phyloP scores from a whole-genome alignment of 1,140 invertebrate species.

The Rhyacophila brunnea region DNA sequence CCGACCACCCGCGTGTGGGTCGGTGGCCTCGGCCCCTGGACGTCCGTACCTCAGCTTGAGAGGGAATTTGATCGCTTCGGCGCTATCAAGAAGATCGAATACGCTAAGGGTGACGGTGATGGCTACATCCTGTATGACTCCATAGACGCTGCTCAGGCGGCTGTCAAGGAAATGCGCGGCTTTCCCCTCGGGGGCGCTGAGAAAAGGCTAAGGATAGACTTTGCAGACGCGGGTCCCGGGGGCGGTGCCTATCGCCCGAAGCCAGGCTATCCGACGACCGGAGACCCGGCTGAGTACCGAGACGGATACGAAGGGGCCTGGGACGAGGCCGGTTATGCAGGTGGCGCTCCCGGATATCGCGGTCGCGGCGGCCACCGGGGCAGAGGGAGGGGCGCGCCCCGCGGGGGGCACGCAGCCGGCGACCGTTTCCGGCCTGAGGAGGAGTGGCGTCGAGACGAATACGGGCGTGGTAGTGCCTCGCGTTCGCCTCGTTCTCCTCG shows the following conservation, averaged over 20 bases:
- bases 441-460: conserved; percentile 64
- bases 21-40: conserved; percentile 94
- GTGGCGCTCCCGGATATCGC: conserved; percentile 50
- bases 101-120: conserved; percentile 88
- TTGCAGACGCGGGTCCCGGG: conserved; percentile 82
- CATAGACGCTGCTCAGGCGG: conserved; percentile 93
- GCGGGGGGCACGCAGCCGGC: conserved; percentile 56
- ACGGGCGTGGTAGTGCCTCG: conserved; percentile 61
- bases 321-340: conserved; percentile 57
- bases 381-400: conserved; percentile 62
- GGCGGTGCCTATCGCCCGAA: conserved; percentile 59
- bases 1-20: conserved; percentile 97
- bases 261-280: conserved; percentile 61
- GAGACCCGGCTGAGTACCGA: conserved; percentile 64
- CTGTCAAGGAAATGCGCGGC: conserved; percentile 95
- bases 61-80: conserved; percentile 97
- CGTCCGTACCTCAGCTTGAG: conserved; percentile 86
- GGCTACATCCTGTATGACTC: conserved; percentile 96
- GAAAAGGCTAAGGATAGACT: conserved; percentile 84
- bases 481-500: conserved; percentile 64
- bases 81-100: conserved; percentile 98
- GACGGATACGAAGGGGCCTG: conserved; percentile 52
- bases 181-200: conserved; percentile 90
- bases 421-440: conserved; percentile 64
- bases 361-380: conserved; percentile 63